phyloP scores from a whole-genome alignment of 2,888 invertebrate genomes.

The Steinernema scapterisci region DNA sequence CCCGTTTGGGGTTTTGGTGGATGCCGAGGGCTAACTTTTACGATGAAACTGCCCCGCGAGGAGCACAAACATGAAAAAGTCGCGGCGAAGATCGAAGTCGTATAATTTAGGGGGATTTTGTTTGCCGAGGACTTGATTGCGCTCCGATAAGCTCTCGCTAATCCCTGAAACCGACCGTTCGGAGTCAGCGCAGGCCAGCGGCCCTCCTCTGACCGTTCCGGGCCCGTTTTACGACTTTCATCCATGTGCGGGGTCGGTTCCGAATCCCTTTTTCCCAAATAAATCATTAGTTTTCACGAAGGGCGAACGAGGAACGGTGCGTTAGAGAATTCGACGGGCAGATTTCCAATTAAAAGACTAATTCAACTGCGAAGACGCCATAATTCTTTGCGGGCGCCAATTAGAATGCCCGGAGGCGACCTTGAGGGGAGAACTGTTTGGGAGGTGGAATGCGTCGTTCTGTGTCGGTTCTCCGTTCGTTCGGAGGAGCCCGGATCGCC shows the following conservation, averaged over 20 bases:
- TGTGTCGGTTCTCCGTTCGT: too few relatives aligned
- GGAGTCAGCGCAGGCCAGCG: neutral
- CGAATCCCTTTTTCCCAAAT: neutral
- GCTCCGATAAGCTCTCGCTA: neutral
- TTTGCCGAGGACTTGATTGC: slow-evolving; percentile 16
- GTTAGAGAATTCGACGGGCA: neutral
- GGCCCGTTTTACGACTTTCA: neutral
- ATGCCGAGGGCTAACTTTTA: neutral
- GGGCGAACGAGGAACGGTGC: neutral
- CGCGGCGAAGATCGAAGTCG: neutral
- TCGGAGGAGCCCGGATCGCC: neutral
- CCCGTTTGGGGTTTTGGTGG: neutral
- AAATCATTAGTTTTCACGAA: slow-evolving; percentile 8
- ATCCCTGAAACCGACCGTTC: slow-evolving; percentile 9
- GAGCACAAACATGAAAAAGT: neutral
- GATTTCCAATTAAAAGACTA: slow-evolving; percentile 23
- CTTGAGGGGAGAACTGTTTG: slow-evolving; percentile 9
- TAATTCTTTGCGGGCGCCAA: slow-evolving; percentile 22
- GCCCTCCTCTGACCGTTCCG: neutral
- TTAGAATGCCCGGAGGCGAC: slow-evolving; percentile 15
- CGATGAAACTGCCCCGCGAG: neutral
- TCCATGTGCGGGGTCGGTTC: neutral
- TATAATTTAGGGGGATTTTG: slow-evolving; percentile 25
- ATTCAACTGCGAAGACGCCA: slow-evolving; percentile 26
- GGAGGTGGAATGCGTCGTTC: too few relatives aligned